These are phyloP conservation scores for Cossypha niveicapilla DNA, from an alignment of 2,797 vertebrate species.

Conservation along the genomic window DNA sequence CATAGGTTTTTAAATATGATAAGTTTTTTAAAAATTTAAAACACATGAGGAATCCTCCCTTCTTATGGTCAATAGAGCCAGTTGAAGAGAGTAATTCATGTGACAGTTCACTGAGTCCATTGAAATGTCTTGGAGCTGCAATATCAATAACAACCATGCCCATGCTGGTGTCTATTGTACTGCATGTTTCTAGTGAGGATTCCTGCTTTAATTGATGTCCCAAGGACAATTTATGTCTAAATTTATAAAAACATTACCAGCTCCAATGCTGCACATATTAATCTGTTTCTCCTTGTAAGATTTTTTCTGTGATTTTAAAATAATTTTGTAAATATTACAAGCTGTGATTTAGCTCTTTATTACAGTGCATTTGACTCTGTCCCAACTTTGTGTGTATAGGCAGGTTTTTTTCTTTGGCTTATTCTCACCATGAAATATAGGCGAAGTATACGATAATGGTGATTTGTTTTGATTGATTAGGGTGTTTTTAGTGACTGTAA, in stretches of 20 bases:
- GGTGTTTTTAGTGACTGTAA: background rate
- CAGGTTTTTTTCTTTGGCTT: background rate
- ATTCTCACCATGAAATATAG: background rate
- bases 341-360: background rate
- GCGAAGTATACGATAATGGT: background rate
- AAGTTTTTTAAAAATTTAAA: background rate
- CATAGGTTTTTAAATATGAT: background rate
- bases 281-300: background rate
- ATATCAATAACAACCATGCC: fast-evolving
- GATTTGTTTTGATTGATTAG: background rate
- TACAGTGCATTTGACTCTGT: background rate
- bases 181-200: background rate
- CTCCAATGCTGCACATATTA: background rate
- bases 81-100: background rate
- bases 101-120: background rate
- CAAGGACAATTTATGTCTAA: background rate
- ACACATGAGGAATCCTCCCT: background rate
- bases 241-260: background rate
- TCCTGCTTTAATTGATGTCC: background rate
- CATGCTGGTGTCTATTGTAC: background rate
- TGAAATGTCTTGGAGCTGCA: background rate
- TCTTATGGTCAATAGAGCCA: background rate
- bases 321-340: background rate
- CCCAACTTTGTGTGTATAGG: background rate
- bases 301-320: background rate